Percentiles rank a stretch among this genome's conserved stretches.
Conservation (phyloP, 2,113 vertebrate species). For the Hemichromis elongatus region DNA sequence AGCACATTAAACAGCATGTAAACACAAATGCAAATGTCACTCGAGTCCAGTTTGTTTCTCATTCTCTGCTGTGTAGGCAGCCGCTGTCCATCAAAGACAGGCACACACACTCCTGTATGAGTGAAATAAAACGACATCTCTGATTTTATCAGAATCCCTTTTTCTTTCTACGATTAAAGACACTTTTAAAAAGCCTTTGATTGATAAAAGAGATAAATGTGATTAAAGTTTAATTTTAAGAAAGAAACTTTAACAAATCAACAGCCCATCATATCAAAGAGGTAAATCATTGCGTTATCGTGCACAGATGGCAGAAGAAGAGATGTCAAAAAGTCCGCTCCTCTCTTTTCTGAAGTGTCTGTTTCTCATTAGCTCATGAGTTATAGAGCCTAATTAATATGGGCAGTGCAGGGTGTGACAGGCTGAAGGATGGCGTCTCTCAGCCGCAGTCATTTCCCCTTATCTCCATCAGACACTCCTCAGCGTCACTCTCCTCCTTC, state of each 20-base stretch:
- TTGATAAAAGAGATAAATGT: not conserved
- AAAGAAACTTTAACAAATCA: not conserved
- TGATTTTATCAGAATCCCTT: not conserved
- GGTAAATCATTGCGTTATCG: not conserved
- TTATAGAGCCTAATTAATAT: constrained; percentile 46
- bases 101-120: not conserved
- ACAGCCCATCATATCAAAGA: not conserved
- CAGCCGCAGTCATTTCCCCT: constrained; percentile 39
- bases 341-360: not conserved
- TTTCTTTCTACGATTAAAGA: not conserved
- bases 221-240: not conserved
- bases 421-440: constrained; percentile 43
- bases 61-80: not conserved
- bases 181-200: not conserved
- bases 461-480: constrained; percentile 51
- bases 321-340: not conserved
- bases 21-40: not conserved
- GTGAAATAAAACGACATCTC: not conserved
- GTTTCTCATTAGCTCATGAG: constrained; percentile 18
- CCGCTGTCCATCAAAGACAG: not conserved
- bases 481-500: constrained; percentile 16
- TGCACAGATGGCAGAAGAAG: not conserved
- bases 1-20: not conserved
- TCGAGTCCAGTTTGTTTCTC: not conserved
- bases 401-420: constrained; percentile 29